A percentile compares a stretch with the other conserved stretches of the same genome.
phyloP scores from a whole-genome alignment of 2,113 vertebrate species.

The Henicopernis longicauda region DNA sequence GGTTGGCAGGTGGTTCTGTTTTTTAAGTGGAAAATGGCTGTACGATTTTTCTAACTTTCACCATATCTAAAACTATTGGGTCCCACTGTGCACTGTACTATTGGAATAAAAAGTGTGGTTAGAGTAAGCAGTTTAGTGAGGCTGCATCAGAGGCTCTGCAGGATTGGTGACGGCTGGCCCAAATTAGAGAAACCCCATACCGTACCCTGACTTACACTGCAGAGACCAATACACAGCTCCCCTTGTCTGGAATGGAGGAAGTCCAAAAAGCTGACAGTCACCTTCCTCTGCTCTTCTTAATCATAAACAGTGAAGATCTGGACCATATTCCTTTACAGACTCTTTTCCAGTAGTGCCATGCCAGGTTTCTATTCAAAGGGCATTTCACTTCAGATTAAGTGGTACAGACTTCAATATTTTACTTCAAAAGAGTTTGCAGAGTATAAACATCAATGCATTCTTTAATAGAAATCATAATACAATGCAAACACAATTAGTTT shows the following conservation, averaged over 20 bases:
- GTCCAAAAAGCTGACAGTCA: background rate
- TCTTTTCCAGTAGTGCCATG: background rate
- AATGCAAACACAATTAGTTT: conserved; percentile 61
- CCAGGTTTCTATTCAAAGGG: background rate
- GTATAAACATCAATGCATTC: conserved; percentile 6
- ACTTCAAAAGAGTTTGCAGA: conserved; percentile 9
- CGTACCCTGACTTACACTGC: background rate
- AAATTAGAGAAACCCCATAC: background rate
- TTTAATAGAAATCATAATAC: conserved; percentile 28
- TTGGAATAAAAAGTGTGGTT: background rate
- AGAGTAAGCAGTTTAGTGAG: background rate
- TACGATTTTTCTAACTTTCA: background rate
- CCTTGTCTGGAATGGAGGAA: background rate
- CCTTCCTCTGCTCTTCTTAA: background rate
- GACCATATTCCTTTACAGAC: background rate
- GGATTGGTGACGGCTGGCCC: background rate
- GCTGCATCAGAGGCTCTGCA: background rate
- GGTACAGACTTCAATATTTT: background rate
- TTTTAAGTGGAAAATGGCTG: background rate
- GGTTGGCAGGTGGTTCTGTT: background rate
- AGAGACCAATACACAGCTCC: background rate
- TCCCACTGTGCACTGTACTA: background rate
- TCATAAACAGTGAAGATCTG: background rate
- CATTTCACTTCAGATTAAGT: conserved; percentile 11
- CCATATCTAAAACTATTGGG: background rate